Conservation (phyloP, 30 jellyfish, hydroid and myxozoan genomes). For the Thelohanellus kitauei region DNA sequence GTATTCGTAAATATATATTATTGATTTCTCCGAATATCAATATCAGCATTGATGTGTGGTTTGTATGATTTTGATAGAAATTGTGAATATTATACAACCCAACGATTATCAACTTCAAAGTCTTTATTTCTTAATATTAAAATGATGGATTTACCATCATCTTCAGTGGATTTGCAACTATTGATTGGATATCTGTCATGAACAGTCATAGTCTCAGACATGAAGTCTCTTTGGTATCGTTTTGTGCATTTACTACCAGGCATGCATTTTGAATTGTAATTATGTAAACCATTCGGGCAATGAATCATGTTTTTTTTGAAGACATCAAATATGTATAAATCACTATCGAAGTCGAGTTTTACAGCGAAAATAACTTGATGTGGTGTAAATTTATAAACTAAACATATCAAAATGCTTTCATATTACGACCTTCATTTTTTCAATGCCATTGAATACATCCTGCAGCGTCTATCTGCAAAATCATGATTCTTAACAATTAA, state of each 20-base stretch:
- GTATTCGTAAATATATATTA: background rate
- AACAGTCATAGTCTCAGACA: background rate
- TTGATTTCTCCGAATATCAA: background rate
- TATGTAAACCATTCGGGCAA: background rate
- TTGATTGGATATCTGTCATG: background rate
- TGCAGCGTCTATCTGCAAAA: background rate
- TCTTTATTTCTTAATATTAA: too few relatives aligned
- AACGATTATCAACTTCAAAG: too few relatives aligned
- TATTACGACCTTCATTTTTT: constrained; percentile 1
- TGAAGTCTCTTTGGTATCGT: background rate
- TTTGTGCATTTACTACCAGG: background rate
- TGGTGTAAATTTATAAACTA: background rate
- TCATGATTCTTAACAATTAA: constrained; percentile 1
- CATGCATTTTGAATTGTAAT: constrained; percentile 1
- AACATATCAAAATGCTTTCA: constrained; percentile 1
- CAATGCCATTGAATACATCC: constrained; percentile 2
- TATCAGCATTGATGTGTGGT: too few relatives aligned
- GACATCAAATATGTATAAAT: background rate
- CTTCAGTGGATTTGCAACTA: background rate
- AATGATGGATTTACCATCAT: too few relatives aligned
- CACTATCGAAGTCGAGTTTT: background rate
- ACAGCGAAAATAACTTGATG: constrained; percentile 1
- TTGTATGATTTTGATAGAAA: too few relatives aligned
- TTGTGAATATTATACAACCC: too few relatives aligned
- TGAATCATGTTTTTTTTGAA: background rate